phyloP scores from a whole-genome alignment of 2,888 invertebrate species.

The Malacosoma neustria region DNA sequence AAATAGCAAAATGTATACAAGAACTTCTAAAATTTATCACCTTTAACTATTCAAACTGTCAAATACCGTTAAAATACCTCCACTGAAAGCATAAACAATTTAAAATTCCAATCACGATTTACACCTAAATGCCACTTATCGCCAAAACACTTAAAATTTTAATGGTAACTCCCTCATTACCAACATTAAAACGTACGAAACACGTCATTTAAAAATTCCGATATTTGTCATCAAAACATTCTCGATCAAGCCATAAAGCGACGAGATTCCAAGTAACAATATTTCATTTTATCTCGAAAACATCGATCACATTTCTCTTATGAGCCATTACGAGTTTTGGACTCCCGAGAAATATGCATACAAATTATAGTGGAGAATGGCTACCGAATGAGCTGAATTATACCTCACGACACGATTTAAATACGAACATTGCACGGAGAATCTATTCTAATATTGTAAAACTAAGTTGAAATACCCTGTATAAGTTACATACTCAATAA shows the following conservation, averaged over 20 bases:
- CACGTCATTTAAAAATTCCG: background rate
- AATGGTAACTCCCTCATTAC: background rate
- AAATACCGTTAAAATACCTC: too few relatives aligned
- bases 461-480: too few relatives aligned
- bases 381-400: background rate
- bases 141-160: background rate
- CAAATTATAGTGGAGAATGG: background rate
- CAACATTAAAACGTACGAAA: background rate
- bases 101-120: background rate
- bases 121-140: background rate
- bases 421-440: too few relatives aligned
- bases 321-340: background rate
- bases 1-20: too few relatives aligned
- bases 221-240: background rate
- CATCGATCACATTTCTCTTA: conserved; percentile 16
- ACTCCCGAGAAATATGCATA: background rate
- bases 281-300: conserved; percentile 12
- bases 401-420: background rate
- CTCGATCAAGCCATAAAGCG: background rate
- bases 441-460: too few relatives aligned
- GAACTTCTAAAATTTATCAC: too few relatives aligned
- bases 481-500: too few relatives aligned
- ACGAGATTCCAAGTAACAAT: background rate
- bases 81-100: too few relatives aligned
- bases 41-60: too few relatives aligned